Evolutionary conservation across 2,797 vertebrate species (phyloP).

Genomic region (Thaleichthys pacificus): DNA sequence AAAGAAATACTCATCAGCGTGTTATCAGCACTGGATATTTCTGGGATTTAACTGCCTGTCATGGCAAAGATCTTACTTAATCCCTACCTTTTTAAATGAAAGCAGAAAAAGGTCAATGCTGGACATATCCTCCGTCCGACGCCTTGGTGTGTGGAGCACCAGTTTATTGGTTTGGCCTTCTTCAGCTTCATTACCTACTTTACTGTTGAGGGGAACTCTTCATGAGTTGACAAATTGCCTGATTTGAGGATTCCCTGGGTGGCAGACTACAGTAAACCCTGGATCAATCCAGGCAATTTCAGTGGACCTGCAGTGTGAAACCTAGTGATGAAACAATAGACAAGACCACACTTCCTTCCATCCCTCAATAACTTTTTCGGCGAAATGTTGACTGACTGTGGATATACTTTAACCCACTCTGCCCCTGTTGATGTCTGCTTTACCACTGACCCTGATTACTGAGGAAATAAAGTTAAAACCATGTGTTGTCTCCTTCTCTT

Average conservation of each 20-base stretch:
- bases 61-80: conserved; percentile 39
- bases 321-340: conserved; percentile 57
- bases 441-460: conserved; percentile 34
- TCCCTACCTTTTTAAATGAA: conserved; percentile 28
- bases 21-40: conserved; percentile 53
- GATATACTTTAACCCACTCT: conserved; percentile 54
- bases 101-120: conserved; percentile 55
- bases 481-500: neutral
- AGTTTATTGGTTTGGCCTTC: conserved; percentile 68
- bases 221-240: conserved; percentile 65
- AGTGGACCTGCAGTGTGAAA: conserved; percentile 63
- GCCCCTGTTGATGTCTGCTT: conserved; percentile 21
- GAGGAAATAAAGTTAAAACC: conserved; percentile 21
- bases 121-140: conserved; percentile 58
- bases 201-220: conserved; percentile 67
- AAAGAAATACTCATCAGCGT: conserved; percentile 57
- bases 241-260: conserved; percentile 70
- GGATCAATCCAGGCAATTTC: conserved; percentile 61
- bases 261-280: conserved; percentile 58
- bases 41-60: conserved; percentile 55
- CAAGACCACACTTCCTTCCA: conserved; percentile 36
- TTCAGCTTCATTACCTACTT: conserved; percentile 67
- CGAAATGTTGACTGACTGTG: conserved; percentile 52
- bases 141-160: conserved; percentile 54
- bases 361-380: conserved; percentile 19